Evolutionary conservation across 2,888 invertebrate genomes (phyloP).

Genomic region (Sylvicola cinctus): DNA sequence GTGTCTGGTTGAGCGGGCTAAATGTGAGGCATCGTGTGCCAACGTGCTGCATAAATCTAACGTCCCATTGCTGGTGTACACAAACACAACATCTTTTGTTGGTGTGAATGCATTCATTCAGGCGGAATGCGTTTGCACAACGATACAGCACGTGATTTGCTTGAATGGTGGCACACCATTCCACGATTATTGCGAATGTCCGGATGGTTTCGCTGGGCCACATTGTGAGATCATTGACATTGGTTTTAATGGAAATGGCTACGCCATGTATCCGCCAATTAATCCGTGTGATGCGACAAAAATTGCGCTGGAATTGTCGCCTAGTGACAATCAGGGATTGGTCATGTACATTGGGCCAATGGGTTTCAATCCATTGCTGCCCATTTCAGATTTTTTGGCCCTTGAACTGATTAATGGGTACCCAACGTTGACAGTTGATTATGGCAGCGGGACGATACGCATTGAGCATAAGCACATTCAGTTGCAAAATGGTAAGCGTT

Average conservation of each 20-base stretch:
- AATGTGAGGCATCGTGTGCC: conserved; percentile 56
- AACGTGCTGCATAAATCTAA: conserved; percentile 55
- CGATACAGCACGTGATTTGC: conserved; percentile 30
- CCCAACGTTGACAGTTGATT: conserved; percentile 65
- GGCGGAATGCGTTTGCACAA: conserved; percentile 50
- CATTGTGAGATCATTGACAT: conserved; percentile 77
- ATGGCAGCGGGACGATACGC: conserved; percentile 62
- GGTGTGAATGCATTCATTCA: conserved; percentile 73
- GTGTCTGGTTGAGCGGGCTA: conserved; percentile 55
- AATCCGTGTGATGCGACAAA: conserved; percentile 69
- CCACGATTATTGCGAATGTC: conserved; percentile 58
- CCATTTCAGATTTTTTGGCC: conserved; percentile 72
- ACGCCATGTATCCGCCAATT: conserved; percentile 79
- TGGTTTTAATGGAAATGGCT: conserved; percentile 77
- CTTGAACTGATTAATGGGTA: conserved; percentile 69
- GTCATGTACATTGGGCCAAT: conserved; percentile 83
- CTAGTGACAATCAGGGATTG: conserved; percentile 56
- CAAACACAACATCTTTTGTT: conserved; percentile 84
- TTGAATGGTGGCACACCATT: conserved; percentile 53
- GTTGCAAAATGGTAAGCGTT: conserved; percentile 67
- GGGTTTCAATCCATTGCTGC: conserved; percentile 35
- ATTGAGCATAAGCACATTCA: conserved; percentile 47
- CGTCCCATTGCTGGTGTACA: conserved; percentile 64
- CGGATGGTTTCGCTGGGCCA: conserved; percentile 59
- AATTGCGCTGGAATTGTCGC: conserved; percentile 61